A percentile compares a stretch with the other conserved stretches of the same genome.
These are phyloP conservation scores for Cossypha caffra DNA, from an alignment of 2,797 vertebrate species.

Conservation along the genomic window DNA sequence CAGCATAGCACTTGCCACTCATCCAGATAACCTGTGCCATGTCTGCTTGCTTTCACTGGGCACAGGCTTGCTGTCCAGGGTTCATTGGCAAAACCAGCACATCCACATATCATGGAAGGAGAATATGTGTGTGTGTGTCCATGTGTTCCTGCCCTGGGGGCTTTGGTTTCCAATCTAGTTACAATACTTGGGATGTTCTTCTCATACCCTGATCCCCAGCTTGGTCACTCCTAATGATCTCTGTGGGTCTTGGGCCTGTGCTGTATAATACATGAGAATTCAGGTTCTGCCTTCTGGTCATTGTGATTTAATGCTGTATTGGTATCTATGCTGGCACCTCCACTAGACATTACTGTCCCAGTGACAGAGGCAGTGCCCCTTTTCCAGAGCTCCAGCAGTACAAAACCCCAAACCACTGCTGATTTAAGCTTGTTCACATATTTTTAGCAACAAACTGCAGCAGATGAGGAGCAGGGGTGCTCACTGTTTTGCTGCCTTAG, in stretches of 20 bases:
- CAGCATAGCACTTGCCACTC: background rate
- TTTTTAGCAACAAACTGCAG: background rate
- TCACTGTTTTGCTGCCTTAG: background rate
- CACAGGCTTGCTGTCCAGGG: background rate
- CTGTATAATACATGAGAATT: background rate
- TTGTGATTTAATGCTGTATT: background rate
- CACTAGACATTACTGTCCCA: background rate
- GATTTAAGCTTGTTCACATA: background rate
- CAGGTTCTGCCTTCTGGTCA: background rate
- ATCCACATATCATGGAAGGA: background rate
- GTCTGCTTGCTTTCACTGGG: background rate
- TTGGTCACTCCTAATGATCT: background rate
- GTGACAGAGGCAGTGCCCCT: background rate
- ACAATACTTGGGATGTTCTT: background rate
- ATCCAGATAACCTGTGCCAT: background rate
- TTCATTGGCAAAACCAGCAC: background rate
- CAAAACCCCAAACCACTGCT: background rate
- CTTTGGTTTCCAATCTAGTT: background rate
- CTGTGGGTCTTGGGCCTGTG: background rate
- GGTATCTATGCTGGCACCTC: background rate
- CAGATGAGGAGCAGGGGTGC: accelerated
- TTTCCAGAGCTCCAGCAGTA: background rate
- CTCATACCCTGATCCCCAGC: accelerated
- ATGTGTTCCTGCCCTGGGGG: accelerated
- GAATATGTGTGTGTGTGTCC: accelerated